Evolutionary conservation across 2,797 vertebrate species (phyloP).

Genomic region (Sebastes glaucus): DNA sequence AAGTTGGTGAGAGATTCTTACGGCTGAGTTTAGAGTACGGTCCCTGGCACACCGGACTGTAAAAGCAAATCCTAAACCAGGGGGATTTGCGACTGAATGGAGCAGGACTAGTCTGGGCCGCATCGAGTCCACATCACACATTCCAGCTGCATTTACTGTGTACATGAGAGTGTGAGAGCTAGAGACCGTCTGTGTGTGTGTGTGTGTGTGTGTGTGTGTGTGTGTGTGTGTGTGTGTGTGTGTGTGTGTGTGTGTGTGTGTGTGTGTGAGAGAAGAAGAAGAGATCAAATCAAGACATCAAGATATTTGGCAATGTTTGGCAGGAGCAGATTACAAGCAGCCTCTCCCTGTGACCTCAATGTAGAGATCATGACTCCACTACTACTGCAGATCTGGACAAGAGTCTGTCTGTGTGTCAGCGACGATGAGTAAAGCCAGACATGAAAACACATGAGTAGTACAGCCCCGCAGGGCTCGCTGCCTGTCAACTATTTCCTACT

Average conservation of each 20-base stretch:
- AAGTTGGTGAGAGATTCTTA: conserved; percentile 65
- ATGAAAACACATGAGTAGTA: conserved; percentile 48
- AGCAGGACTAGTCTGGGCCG: conserved; percentile 57
- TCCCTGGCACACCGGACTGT: conserved; percentile 47
- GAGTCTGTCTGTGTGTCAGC: conserved; percentile 39
- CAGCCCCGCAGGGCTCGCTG: conserved; percentile 23
- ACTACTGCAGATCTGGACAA: conserved; percentile 61
- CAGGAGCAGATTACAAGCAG: conserved; percentile 20
- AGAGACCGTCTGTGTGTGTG: not conserved
- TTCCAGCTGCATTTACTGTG: conserved; percentile 67
- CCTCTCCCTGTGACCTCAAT: conserved; percentile 50
- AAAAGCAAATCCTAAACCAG: conserved; percentile 69
- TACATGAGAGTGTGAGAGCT: conserved; percentile 41
- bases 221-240: too few relatives aligned
- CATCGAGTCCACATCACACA: conserved; percentile 65
- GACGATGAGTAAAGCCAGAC: conserved; percentile 60
- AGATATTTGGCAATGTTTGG: conserved; percentile 18
- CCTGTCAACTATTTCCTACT: not conserved
- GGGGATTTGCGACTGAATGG: conserved; percentile 73
- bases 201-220: too few relatives aligned
- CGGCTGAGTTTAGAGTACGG: conserved; percentile 38
- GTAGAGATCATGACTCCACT: conserved; percentile 30
- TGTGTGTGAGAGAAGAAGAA: not conserved
- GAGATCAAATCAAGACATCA: not conserved
- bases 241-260: too few relatives aligned